Conservation (phyloP, 2,113 vertebrate species). For the Rhabdomys dilectus region DNA sequence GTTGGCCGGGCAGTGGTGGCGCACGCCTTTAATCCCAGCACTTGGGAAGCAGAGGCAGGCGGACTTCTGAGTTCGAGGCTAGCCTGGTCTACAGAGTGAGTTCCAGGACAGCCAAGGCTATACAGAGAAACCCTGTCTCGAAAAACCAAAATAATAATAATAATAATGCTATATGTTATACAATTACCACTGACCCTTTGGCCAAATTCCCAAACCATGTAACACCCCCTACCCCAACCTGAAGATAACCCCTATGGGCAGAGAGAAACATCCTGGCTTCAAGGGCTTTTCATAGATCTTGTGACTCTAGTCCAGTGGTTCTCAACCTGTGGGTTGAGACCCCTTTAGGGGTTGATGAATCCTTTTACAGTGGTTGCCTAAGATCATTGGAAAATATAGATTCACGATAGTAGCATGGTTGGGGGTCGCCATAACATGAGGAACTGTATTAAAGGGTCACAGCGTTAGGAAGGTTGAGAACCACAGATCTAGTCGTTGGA, state of each 20-base stretch:
- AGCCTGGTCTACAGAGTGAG: too few species aligned
- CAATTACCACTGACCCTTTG: neutral
- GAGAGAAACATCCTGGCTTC: neutral
- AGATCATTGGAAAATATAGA: neutral
- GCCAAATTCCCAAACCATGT: neutral
- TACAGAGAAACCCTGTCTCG: too few species aligned
- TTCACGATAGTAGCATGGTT: neutral
- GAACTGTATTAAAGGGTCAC: neutral
- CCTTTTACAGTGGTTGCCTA: neutral
- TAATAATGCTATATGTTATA: neutral
- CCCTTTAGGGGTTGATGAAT: too few species aligned
- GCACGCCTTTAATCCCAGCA: too few species aligned
- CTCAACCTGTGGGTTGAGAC: neutral
- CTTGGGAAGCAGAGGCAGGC: too few species aligned
- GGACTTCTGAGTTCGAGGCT: too few species aligned
- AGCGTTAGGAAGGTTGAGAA: neutral
- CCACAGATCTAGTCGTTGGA: neutral
- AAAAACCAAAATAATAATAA: too few species aligned
- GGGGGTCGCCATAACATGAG: neutral
- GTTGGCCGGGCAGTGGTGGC: too few species aligned
- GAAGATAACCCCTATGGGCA: neutral
- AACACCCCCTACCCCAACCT: neutral
- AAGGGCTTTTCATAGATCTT: neutral
- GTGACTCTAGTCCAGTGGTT: neutral
- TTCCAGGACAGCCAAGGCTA: too few species aligned